phyloP scores from a whole-genome alignment of 2,888 invertebrate species.

The Cordilura impudica region DNA sequence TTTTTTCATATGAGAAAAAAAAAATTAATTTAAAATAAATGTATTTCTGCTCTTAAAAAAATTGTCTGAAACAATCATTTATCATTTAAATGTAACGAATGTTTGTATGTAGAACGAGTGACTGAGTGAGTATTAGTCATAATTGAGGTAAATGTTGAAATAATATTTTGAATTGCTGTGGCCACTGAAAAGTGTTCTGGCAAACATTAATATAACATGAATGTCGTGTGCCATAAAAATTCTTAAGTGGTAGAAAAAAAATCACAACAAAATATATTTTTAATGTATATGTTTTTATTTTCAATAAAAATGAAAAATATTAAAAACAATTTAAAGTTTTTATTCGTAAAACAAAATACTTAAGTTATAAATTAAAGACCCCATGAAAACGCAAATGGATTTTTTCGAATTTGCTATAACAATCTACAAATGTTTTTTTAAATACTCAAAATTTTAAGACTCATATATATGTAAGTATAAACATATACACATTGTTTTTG shows the following conservation, averaged over 20 bases:
- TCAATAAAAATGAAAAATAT: slow-evolving; percentile 4
- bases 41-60: neutral
- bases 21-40: slow-evolving; percentile 7
- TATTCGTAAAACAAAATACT: neutral
- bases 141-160: slow-evolving; percentile 17
- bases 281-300: slow-evolving; percentile 14
- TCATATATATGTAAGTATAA: no score
- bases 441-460: neutral
- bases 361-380: slow-evolving; percentile 29
- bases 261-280: neutral
- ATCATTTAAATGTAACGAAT: neutral
- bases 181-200: slow-evolving; percentile 13
- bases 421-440: slow-evolving; percentile 40
- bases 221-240: slow-evolving; percentile 53
- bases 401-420: neutral
- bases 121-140: slow-evolving; percentile 11
- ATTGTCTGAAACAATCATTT: slow-evolving; percentile 11
- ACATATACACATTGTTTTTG: neutral
- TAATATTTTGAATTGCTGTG: neutral
- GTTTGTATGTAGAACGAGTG: neutral
- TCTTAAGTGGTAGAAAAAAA: slow-evolving; percentile 5
- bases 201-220: slow-evolving; percentile 43
- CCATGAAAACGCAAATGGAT: slow-evolving; percentile 21
- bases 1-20: neutral
- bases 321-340: slow-evolving; percentile 8